A percentile compares a stretch with the other conserved stretches of the same genome.
Conservation (phyloP, 2,113 vertebrate species). For the Urocolius indicus region DNA sequence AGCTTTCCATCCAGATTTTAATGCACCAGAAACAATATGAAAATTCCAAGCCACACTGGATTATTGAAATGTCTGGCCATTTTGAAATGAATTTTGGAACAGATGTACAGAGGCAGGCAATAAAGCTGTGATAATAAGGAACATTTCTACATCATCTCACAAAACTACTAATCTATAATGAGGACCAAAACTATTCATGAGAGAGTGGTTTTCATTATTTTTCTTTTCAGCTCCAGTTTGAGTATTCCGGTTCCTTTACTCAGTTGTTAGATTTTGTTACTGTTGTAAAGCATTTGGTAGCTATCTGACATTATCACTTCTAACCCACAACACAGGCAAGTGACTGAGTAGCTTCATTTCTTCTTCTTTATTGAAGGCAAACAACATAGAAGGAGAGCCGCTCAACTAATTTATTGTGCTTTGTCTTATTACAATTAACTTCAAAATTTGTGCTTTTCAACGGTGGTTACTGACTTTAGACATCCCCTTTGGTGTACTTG, state of each 20-base stretch:
- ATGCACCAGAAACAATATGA: constrained; percentile 79
- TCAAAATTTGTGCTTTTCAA: not conserved
- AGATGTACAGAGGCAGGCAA: constrained; percentile 82
- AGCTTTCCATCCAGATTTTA: constrained; percentile 81
- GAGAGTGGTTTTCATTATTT: constrained; percentile 64
- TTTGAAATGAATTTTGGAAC: constrained; percentile 80
- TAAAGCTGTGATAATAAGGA: constrained; percentile 84
- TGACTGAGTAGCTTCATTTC: not conserved
- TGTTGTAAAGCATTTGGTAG: constrained; percentile 37
- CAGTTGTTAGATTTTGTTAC: not conserved
- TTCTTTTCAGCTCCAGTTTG: constrained; percentile 17
- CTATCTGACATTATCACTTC: not conserved
- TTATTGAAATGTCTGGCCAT: constrained; percentile 80
- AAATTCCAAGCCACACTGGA: constrained; percentile 78
- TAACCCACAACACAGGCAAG: not conserved
- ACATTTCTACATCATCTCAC: constrained; percentile 81
- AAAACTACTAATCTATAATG: constrained; percentile 77
- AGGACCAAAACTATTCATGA: constrained; percentile 65
- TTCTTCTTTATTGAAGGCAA: not conserved
- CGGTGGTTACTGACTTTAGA: not conserved
- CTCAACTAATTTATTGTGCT: not conserved
- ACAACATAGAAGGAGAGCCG: not conserved
- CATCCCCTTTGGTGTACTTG: not conserved
- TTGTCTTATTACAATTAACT: not conserved
- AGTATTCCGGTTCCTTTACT: not conserved